Percentiles rank a stretch among this genome's conserved stretches.
phyloP scores from a whole-genome alignment of 2,113 vertebrate genomes.

The Silurus glanis region DNA sequence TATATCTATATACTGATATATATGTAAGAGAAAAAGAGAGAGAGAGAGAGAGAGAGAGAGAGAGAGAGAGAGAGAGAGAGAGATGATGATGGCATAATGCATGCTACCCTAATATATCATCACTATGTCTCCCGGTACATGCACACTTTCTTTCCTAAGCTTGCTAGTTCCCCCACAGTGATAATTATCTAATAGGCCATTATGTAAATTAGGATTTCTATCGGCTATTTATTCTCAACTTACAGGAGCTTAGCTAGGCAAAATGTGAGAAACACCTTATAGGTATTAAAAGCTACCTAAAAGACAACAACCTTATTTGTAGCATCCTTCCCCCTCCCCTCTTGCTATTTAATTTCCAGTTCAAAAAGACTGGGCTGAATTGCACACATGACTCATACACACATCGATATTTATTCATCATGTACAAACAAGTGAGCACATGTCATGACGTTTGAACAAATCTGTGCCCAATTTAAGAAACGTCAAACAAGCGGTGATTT shows the following conservation, averaged over 20 bases:
- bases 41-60: no score
- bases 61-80: no score
- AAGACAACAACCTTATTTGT: background rate
- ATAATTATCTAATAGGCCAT: background rate
- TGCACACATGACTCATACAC: background rate
- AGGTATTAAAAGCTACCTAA: background rate
- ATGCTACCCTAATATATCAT: background rate
- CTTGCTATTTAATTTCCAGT: background rate
- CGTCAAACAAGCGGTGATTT: background rate
- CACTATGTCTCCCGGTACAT: background rate
- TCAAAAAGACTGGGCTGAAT: background rate
- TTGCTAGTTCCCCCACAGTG: background rate
- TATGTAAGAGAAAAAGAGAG: no score
- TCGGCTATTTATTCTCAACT: background rate
- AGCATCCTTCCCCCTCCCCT: background rate
- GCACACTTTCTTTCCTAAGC: background rate
- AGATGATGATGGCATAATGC: no score
- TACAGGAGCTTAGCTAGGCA: background rate
- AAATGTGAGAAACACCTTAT: background rate
- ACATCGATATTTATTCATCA: background rate
- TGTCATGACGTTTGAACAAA: conserved; percentile 1
- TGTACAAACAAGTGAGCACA: background rate
- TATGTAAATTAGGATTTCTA: background rate
- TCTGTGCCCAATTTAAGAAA: background rate
- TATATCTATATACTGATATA: no score